Percentiles rank a stretch among this genome's conserved stretches.
phyloP scores from a whole-genome alignment of 2,797 vertebrate genomes.

The Tachyglossus aculeatus region DNA sequence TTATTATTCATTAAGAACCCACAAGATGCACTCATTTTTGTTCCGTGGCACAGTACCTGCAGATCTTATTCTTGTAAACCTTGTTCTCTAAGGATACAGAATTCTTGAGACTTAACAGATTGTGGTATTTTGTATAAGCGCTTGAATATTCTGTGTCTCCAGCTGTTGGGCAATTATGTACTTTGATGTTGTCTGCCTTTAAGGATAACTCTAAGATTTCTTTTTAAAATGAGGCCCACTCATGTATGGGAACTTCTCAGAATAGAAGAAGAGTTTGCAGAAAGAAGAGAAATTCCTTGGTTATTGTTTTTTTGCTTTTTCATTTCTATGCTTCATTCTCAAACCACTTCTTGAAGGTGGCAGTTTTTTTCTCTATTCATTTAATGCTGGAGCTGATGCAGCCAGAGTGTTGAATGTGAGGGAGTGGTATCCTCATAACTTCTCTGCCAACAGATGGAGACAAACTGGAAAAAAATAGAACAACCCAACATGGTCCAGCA shows the following conservation, averaged over 20 bases:
- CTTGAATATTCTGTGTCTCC: not conserved
- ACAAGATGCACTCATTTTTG: not conserved
- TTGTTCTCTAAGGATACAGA: not conserved
- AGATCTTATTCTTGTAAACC: not conserved
- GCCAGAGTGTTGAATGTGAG: not conserved
- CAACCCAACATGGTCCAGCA: too few relatives aligned
- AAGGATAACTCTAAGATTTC: constrained; percentile 3
- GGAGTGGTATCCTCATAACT: not conserved
- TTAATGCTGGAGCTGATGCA: not conserved
- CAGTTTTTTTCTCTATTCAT: constrained; percentile 12
- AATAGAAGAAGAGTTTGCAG: not conserved
- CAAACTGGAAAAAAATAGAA: not conserved
- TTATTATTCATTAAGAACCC: not conserved
- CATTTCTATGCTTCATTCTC: not conserved
- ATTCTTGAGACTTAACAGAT: constrained; percentile 1
- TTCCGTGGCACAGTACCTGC: not conserved
- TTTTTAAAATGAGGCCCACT: not conserved
- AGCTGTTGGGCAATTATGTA: not conserved
- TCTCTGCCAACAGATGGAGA: not conserved
- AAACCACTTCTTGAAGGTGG: not conserved
- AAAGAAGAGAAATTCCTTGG: constrained; percentile 19
- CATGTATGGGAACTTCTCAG: not conserved
- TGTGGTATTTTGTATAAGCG: not conserved
- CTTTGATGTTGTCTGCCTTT: not conserved
- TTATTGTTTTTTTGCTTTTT: not conserved